Evolutionary conservation across 2,888 invertebrate genomes (phyloP).

Genomic region (Troglohyphantes excavatus): DNA sequence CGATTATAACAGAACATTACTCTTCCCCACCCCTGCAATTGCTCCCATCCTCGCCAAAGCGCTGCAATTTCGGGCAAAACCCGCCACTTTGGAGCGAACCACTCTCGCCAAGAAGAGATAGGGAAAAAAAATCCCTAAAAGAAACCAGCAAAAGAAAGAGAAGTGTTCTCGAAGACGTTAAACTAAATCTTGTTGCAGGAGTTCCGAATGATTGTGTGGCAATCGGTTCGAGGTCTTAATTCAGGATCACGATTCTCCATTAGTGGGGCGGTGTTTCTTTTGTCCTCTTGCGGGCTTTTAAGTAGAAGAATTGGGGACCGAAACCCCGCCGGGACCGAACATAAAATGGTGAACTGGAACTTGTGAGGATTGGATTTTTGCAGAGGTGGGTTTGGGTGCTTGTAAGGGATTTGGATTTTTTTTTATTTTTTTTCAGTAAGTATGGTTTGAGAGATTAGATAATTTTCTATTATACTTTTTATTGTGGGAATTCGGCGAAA

Average conservation of each 20-base stretch:
- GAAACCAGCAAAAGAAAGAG: background rate
- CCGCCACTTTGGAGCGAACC: constrained; percentile 6
- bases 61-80: background rate
- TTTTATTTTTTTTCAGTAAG: too few relatives aligned
- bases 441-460: too few relatives aligned
- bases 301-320: background rate
- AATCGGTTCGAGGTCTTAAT: constrained; percentile 45
- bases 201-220: constrained; percentile 45
- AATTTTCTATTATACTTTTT: too few relatives aligned
- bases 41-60: background rate
- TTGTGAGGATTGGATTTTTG: background rate
- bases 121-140: background rate
- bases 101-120: background rate
- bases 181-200: constrained; percentile 34
- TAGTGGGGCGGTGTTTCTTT: constrained; percentile 33
- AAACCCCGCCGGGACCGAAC: background rate
- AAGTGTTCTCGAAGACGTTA: constrained; percentile 18
- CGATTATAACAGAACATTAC: constrained; percentile 22
- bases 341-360: background rate
- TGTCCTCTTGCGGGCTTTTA: constrained; percentile 17
- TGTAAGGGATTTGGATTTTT: too few relatives aligned
- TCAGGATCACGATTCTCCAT: constrained; percentile 59
- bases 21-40: background rate
- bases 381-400: too few relatives aligned
- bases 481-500: too few relatives aligned